Conservation (phyloP, 2,888 invertebrate genomes). For the Epistrophe eligans region DNA sequence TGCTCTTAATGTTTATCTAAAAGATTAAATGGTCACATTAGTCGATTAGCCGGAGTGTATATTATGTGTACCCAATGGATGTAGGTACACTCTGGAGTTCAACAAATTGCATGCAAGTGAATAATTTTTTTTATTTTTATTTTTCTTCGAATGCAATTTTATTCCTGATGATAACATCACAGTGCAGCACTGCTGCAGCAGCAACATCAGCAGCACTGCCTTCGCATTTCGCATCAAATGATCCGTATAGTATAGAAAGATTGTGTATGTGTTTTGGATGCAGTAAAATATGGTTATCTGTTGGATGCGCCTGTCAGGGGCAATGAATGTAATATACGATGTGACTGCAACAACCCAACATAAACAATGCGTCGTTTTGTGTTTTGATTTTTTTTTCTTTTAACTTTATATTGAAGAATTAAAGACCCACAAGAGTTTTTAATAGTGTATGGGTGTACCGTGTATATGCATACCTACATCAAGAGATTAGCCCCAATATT, state of each 20-base stretch:
- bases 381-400: conserved; percentile 9
- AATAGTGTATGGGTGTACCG: conserved; percentile 15
- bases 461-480: background rate
- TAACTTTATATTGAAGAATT: conserved; percentile 11
- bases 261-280: conserved; percentile 24
- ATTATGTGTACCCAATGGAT: background rate
- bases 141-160: conserved; percentile 22
- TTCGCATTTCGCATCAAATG: conserved; percentile 60
- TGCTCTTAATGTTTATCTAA: conserved; percentile 73
- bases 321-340: conserved; percentile 37
- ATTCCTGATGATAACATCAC: conserved; percentile 63
- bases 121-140: conserved; percentile 17
- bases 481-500: conserved; percentile 51
- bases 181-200: conserved; percentile 17
- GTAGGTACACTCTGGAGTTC: conserved; percentile 21
- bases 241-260: conserved; percentile 56
- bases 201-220: conserved; percentile 17
- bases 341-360: conserved; percentile 23
- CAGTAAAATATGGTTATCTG: conserved; percentile 56
- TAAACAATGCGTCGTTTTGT: conserved; percentile 65
- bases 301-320: conserved; percentile 56
- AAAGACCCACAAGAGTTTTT: conserved; percentile 19
- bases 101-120: conserved; percentile 62
- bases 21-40: conserved; percentile 74
- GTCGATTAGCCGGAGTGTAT: conserved; percentile 54